Base-by-base conservation (phyloP, 23 tunicate genomes). In the Ascidia mentula region DNA sequence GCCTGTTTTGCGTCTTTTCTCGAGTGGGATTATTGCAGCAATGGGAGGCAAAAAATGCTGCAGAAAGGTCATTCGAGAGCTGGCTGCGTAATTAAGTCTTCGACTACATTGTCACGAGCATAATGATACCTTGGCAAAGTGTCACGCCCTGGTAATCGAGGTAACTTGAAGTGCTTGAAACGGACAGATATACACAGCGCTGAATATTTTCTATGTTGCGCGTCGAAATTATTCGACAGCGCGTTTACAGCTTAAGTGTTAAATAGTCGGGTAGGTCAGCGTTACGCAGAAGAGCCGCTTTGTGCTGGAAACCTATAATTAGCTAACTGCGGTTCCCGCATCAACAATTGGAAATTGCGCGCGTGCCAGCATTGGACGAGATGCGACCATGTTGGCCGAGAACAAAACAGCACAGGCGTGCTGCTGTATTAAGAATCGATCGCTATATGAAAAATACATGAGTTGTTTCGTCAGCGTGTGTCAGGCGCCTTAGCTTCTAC, bases 281-380 rank as follows among this genome's bases (percentile, higher is more conserved):
- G 13, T 53, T 53, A 20, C 65, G 65, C 65, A 20, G 65, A 53
- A 53, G 65, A 26, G 65, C 24, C 13, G 65, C 65, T 53, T 53
- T 53, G 65, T 53, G 65, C 65, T 53, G 65, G 65, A 53, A 26
- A 53, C 65, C 13, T 26, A 28, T 9, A 53, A 53, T 53, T 53
- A 53, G 24, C 28, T 26, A 6, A 53, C 24, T 53, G 65, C 24
- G 22, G 65, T 28, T 6, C 24, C 24, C 1, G 4, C 28, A 28
- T 6, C 65, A 53, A 53, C 65, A 53, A 53, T 53, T n/a, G n/a
- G n/a, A n/a, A n/a, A n/a, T n/a, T n/a, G n/a, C n/a, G 24, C 65
- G 65, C 65, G 65, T 53, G 65, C 65, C 65, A 53, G n/a, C n/a
- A n/a, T n/a, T n/a, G n/a, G n/a, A n/a, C n/a, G n/a, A 53, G 53